phyloP scores from a whole-genome alignment of 2,888 invertebrate genomes.

The Eilema depressum region DNA sequence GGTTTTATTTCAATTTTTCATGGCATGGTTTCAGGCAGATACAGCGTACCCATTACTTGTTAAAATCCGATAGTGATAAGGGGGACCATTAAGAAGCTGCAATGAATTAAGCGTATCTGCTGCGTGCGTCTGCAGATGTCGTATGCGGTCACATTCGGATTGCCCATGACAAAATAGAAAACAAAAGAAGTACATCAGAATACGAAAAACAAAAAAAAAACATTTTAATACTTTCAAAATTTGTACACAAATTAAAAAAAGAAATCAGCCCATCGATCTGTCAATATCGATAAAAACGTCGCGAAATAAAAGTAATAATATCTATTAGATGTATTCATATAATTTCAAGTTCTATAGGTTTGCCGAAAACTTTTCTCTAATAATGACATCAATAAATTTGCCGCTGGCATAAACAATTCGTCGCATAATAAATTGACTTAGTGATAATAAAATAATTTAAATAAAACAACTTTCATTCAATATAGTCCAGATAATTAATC shows the following conservation, averaged over 20 bases:
- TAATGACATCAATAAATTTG: not conserved
- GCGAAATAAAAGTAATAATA: not conserved
- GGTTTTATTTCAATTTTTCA: too few relatives aligned
- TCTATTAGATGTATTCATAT: not conserved
- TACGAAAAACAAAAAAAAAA: too few relatives aligned
- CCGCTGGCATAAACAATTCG: not conserved
- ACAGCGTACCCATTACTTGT: too few relatives aligned
- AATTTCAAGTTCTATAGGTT: not conserved
- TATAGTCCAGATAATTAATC: not conserved
- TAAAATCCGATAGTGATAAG: too few relatives aligned
- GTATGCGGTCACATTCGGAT: too few relatives aligned
- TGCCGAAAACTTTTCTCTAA: not conserved
- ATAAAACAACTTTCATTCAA: conserved; percentile 4
- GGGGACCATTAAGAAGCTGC: too few relatives aligned
- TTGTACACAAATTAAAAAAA: not conserved
- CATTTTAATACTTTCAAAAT: not conserved
- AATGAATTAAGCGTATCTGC: too few relatives aligned
- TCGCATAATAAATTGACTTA: not conserved
- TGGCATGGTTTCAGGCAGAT: too few relatives aligned
- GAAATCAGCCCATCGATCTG: not conserved
- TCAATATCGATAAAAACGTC: not conserved
- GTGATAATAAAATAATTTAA: not conserved
- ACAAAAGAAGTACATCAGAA: too few relatives aligned
- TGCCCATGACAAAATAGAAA: too few relatives aligned
- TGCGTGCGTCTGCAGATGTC: too few relatives aligned